These are phyloP conservation scores for Drosophila stalkeri DNA, from an alignment of 2,888 invertebrate species.

Conservation along the genomic window DNA sequence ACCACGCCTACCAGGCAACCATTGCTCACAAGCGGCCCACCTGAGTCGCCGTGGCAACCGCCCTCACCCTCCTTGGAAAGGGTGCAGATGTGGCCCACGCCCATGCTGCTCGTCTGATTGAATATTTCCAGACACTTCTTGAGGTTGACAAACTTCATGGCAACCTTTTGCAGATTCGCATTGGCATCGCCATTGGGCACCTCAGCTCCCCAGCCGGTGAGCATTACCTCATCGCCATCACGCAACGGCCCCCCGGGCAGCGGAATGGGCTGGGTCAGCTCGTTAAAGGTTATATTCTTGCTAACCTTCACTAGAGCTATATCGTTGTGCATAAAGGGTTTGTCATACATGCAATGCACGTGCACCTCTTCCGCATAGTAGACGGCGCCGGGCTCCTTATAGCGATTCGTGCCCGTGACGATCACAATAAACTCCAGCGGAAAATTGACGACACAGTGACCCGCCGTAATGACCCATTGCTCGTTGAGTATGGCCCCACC, in stretches of 20 bases:
- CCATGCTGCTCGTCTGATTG: slow-evolving; percentile 85
- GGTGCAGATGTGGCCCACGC: slow-evolving; percentile 87
- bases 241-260: slow-evolving; percentile 74
- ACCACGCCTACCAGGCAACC: slow-evolving; percentile 72
- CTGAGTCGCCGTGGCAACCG: slow-evolving; percentile 78
- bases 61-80: slow-evolving; percentile 86
- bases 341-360: slow-evolving; percentile 68
- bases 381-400: slow-evolving; percentile 49
- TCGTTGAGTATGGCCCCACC: slow-evolving; percentile 77
- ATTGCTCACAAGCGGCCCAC: slow-evolving; percentile 71
- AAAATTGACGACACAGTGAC: slow-evolving; percentile 69
- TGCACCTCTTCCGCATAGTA: slow-evolving; percentile 50
- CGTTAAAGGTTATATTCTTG: slow-evolving; percentile 86
- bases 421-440: slow-evolving; percentile 47
- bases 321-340: slow-evolving; percentile 86
- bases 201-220: slow-evolving; percentile 88
- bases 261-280: slow-evolving; percentile 86
- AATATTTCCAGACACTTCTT: slow-evolving; percentile 86
- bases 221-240: slow-evolving; percentile 85
- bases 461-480: slow-evolving; percentile 77
- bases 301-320: slow-evolving; percentile 88
- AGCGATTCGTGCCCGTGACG: slow-evolving; percentile 71
- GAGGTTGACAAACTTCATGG: slow-evolving; percentile 86
- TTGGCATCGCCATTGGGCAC: slow-evolving; percentile 85
- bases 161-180: slow-evolving; percentile 86